Percentiles rank a stretch among this genome's conserved stretches.
phyloP scores from a whole-genome alignment of 2,113 vertebrate genomes.

The Chloropsis hardwickii region DNA sequence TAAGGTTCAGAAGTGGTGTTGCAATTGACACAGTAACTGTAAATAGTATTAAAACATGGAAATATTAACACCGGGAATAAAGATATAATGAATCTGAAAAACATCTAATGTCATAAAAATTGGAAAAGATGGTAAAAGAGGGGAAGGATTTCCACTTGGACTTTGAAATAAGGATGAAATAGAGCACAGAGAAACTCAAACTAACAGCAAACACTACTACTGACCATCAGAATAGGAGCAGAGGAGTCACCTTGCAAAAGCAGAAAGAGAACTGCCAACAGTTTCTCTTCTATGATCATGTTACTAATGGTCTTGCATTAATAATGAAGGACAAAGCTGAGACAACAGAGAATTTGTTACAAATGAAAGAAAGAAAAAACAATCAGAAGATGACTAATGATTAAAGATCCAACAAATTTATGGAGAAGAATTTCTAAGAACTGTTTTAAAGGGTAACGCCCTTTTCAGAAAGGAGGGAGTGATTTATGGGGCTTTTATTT shows the following conservation, averaged over 20 bases:
- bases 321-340: constrained; percentile 40
- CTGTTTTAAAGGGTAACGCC: not conserved
- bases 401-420: not conserved
- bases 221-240: not conserved
- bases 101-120: not conserved
- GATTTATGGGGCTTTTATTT: not conserved
- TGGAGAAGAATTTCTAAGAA: not conserved
- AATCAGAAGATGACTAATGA: not conserved
- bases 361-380: not conserved
- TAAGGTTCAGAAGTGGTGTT: not conserved
- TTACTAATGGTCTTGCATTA: constrained; percentile 50
- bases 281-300: not conserved
- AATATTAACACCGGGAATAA: not conserved
- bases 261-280: not conserved
- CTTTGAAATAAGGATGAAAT: not conserved
- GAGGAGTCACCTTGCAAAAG: constrained; percentile 6
- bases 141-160: not conserved
- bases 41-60: constrained; percentile 61
- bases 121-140: not conserved
- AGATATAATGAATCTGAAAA: not conserved
- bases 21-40: not conserved
- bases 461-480: not conserved
- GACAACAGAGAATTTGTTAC: not conserved
- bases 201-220: not conserved
- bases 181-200: not conserved